Evolutionary conservation across 2,113 vertebrate genomes (phyloP).

Genomic region (Datnioides undecimradiatus): DNA sequence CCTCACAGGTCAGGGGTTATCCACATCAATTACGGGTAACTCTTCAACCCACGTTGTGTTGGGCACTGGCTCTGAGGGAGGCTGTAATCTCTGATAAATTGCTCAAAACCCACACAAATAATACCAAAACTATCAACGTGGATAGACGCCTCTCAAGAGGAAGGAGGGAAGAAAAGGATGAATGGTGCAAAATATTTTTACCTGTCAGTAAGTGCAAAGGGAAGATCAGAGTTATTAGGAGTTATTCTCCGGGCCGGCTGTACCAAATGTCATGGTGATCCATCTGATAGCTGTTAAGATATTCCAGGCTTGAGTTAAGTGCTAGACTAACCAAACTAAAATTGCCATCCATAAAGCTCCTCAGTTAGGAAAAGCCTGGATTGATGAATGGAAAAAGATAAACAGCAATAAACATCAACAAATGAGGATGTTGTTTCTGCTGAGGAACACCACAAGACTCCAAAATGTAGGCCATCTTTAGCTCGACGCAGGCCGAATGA

Average conservation of each 20-base stretch:
- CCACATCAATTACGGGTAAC: not conserved
- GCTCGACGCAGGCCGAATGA: not conserved
- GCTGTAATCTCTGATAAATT: not conserved
- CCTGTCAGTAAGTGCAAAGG: too few species aligned
- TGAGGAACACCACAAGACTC: not conserved
- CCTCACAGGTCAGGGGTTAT: not conserved
- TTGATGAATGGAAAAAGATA: not conserved
- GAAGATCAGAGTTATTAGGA: too few species aligned
- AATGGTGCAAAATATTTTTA: not conserved
- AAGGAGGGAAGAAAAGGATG: not conserved
- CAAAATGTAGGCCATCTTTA: not conserved
- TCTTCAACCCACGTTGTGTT: not conserved
- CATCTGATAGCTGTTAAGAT: not conserved
- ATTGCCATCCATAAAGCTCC: not conserved
- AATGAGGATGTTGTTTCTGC: not conserved
- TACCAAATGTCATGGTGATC: too few species aligned
- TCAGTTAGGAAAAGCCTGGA: not conserved
- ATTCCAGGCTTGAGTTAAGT: not conserved
- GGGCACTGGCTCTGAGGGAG: not conserved
- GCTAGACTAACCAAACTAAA: too few species aligned
- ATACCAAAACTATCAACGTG: not conserved
- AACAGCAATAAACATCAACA: not conserved
- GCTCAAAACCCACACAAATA: not conserved
- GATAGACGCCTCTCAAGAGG: not conserved
- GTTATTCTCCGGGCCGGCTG: too few species aligned